phyloP scores from a whole-genome alignment of 1,140 invertebrate species.

The Cecropterus lyciades region DNA sequence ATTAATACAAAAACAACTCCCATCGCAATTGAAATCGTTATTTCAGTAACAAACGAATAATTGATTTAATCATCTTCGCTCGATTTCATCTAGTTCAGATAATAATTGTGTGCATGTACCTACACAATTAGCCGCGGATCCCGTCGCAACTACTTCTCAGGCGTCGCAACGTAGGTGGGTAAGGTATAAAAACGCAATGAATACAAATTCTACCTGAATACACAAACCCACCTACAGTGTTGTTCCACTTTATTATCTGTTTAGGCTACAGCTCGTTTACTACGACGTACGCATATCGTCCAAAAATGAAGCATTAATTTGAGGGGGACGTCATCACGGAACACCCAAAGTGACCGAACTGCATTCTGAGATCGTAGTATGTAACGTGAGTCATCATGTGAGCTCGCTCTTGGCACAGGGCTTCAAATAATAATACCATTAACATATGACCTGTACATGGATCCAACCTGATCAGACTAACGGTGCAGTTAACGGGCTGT shows the following conservation, averaged over 20 bases:
- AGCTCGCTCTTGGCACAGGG: constrained; percentile 62
- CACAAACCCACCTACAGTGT: constrained; percentile 19
- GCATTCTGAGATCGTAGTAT: constrained; percentile 63
- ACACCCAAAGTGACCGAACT: constrained; percentile 61
- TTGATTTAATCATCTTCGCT: constrained; percentile 42
- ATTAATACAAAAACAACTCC: constrained; percentile 39
- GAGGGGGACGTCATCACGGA: constrained; percentile 48
- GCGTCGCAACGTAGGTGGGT: constrained; percentile 31
- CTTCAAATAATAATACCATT: constrained; percentile 57
- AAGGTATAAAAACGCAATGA: constrained; percentile 27
- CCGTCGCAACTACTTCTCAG: constrained; percentile 41
- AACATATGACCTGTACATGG: constrained; percentile 55
- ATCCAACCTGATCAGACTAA: constrained; percentile 50
- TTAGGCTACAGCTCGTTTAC: constrained; percentile 14
- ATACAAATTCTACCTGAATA: constrained; percentile 53
- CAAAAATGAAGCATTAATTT: constrained; percentile 24
- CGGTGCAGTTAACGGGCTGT: constrained; percentile 45
- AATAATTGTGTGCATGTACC: constrained; percentile 9
- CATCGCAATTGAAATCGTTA: constrained; percentile 40
- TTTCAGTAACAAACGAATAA: constrained; percentile 22
- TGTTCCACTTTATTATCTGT: constrained; percentile 23
- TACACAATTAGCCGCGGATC: constrained; percentile 22
- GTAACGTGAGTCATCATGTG: constrained; percentile 65
- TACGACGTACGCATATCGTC: constrained; percentile 15
- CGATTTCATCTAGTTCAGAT: constrained; percentile 29